These are phyloP conservation scores for Phocoena sinus DNA, from an alignment of 2,113 vertebrate genomes.

Conservation along the genomic window DNA sequence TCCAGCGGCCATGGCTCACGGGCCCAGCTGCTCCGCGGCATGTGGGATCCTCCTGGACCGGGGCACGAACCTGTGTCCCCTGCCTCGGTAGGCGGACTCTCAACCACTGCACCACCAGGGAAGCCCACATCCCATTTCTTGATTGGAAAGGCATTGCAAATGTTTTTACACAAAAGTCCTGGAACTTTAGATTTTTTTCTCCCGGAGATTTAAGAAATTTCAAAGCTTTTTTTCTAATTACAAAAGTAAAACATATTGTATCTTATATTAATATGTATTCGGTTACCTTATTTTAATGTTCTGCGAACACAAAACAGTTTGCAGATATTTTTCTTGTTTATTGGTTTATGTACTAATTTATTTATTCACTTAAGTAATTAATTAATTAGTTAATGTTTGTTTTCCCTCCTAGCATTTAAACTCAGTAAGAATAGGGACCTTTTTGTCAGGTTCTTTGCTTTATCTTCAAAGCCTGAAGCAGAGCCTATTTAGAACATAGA, in stretches of 20 bases:
- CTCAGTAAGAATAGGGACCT: not conserved
- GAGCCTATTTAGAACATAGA: not conserved
- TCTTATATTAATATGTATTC: not conserved
- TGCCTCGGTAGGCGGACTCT: too few species aligned
- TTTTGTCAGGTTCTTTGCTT: not conserved
- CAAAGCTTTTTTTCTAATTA: not conserved
- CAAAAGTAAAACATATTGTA: not conserved
- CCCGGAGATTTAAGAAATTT: not conserved
- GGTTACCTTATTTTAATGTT: constrained; percentile 6
- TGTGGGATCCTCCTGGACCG: too few species aligned
- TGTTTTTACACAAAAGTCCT: not conserved
- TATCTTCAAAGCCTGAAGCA: not conserved
- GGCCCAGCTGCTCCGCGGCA: too few species aligned
- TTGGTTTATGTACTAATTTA: not conserved
- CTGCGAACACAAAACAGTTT: not conserved
- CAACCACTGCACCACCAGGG: too few species aligned
- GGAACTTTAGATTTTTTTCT: not conserved
- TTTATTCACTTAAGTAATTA: not conserved
- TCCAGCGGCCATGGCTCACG: too few species aligned
- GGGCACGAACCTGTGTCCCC: too few species aligned
- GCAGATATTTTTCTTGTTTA: constrained; percentile 5
- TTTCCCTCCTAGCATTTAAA: not conserved
- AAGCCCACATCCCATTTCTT: not conserved
- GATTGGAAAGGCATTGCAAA: not conserved
- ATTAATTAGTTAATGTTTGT: not conserved